Base-by-base conservation (phyloP, 2,888 invertebrate genomes). In the Scrobipalpa costella region DNA sequence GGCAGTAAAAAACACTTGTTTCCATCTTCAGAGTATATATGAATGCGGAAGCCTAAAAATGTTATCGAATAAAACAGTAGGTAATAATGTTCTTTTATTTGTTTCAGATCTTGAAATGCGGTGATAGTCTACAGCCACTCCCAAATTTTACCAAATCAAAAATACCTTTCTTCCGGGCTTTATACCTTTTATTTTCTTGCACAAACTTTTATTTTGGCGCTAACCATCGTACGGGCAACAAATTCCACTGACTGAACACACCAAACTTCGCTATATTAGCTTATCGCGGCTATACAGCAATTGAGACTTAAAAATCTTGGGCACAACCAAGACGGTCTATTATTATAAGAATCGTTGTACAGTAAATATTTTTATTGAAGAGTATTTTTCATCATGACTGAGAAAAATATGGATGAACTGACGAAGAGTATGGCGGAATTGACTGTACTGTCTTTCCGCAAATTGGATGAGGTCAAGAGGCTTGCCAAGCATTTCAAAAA, bases 81-180 rank as follows among this genome's bases (percentile, higher is more conserved):
- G 13, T 52, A 27, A 34, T 15, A 15, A 7, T 34, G 33, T n/a
- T 7, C 66, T 75, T 71, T 75, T 59, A 72, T 58, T 65, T 71
- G 62, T 79, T 90, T 58, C 90, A 91, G 90, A 85, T 90, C 89
- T 89, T 90, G 90, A 88, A 77, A 90, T 90, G 90, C 88, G 87
- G 86, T 88, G 82, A 87, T 81, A 84, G 77, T 81, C 78, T 68
- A 66, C 75, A 73, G 79, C 72, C 76, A 69, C 65, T 64, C 66
- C 69, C 74, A 77, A 80, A 78, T 77, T 79, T 75, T 73, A 70
- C 69, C 73, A 63, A 76, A 76, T 76, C 76, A 69, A 67, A 66
- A 64, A 49, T 27, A 63, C 57, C 33, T 36, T 19, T 60, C 62
- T 64, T 59, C 66, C 15, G 60, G 60, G 27, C 60, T 49, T 27